Base-by-base conservation (phyloP, 2,113 vertebrate species). In the Urocitellus parryii region DNA sequence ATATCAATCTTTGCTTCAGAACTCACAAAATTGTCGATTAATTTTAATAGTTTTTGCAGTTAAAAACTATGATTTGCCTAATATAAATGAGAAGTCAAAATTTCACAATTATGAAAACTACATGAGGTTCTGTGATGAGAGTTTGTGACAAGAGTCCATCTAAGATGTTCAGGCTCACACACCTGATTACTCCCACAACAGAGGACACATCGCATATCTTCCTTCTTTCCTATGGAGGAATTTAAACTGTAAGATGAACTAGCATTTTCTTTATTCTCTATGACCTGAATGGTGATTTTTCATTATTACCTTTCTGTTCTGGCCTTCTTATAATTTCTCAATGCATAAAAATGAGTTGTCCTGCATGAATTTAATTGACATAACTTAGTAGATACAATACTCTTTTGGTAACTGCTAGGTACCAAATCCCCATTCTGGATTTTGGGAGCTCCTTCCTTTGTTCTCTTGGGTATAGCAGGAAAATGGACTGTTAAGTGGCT, bases 151-250 rank as follows among this genome's bases (percentile, higher is more conserved):
- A 85, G 13, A 67, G 8, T 12, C 18, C 48, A 5, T 1, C 72
- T 58, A 58, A 58, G 56, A 0, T 32, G 0, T 65, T 68, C 27
- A 51, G 2, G 80, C 32, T 87, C 12, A 63, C 3, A 34, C 58
- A 11, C 1, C 1, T 86, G 2, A 9, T 68, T 72, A 77, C 16
- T 0, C 48, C 42, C n/a, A 0, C 90, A 6, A 1, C 1, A 56
- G n/a, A 34, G 74, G 18, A 32, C 4, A n/a, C 37, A 67, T 8
- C 8, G 14, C 13, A 1, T 18, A 2, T 14, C 7, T 81, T 72
- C 24, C 29, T 65, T 79, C 17, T 72, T n/a, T 13, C 8, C 0
- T 10, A 65, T 6, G 45, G 18, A 84, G 32, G n/a, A 5, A 81
- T 14, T 20, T n/a, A 32, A 70, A 78, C 34, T n/a, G 2, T 27